Evolutionary conservation across 2,888 invertebrate species (phyloP).

Genomic region (Torymus aiolomorphi): DNA sequence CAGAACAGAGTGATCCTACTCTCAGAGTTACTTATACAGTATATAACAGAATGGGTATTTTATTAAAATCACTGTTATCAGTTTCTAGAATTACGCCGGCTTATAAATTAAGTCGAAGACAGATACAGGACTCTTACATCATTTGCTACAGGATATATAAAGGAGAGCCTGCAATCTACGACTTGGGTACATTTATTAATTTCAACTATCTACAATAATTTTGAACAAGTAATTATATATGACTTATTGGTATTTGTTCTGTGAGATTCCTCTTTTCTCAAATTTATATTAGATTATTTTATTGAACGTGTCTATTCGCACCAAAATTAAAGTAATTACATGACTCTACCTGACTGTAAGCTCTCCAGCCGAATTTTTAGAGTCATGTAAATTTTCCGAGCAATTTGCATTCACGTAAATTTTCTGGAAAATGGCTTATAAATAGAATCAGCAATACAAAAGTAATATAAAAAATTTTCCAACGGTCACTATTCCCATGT

Average conservation of each 20-base stretch:
- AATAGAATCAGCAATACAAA: too few relatives aligned
- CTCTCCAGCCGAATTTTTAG: too few relatives aligned
- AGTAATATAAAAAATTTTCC: too few relatives aligned
- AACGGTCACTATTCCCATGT: too few relatives aligned
- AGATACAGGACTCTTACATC: conserved; percentile 91
- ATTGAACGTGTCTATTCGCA: too few relatives aligned
- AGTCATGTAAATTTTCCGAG: too few relatives aligned
- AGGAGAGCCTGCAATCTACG: conserved; percentile 85
- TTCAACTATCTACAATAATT: background rate
- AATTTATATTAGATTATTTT: too few relatives aligned
- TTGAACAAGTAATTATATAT: background rate
- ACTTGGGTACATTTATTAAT: conserved; percentile 78
- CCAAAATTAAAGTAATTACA: too few relatives aligned
- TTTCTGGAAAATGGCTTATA: too few relatives aligned
- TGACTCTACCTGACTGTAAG: too few relatives aligned
- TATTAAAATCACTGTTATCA: conserved; percentile 92
- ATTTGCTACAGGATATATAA: conserved; percentile 92
- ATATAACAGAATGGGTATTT: conserved; percentile 93
- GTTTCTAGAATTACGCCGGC: conserved; percentile 94
- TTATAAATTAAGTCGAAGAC: conserved; percentile 92
- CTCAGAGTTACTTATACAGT: conserved; percentile 86
- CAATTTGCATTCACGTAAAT: too few relatives aligned
- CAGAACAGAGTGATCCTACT: conserved; percentile 81
- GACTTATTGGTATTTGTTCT: background rate
- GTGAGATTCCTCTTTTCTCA: too few relatives aligned